Conservation (phyloP, 2,888 invertebrate species). For the Campoplex capitator region DNA sequence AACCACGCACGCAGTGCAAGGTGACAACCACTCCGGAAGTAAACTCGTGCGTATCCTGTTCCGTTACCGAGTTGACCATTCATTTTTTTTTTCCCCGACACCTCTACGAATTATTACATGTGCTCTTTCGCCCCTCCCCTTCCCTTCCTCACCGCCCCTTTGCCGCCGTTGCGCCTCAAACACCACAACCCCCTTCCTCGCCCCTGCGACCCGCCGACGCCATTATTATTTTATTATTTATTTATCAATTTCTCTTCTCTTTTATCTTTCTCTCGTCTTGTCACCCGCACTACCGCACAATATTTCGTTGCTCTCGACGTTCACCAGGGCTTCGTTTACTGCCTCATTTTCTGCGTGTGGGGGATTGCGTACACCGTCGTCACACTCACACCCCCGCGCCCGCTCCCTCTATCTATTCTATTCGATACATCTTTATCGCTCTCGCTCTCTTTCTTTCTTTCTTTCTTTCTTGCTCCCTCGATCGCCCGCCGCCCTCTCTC, state of each 20-base stretch:
- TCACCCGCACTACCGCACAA: conserved; percentile 25
- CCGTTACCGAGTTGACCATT: conserved; percentile 79
- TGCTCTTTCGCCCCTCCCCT: conserved; percentile 77
- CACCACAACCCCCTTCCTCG: conserved; percentile 18
- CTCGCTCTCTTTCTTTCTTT: conserved; percentile 23
- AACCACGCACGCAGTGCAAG: conserved; percentile 74
- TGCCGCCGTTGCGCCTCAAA: conserved; percentile 9
- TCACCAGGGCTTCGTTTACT: conserved; percentile 78
- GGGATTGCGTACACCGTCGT: conserved; percentile 63
- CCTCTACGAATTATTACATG: conserved; percentile 85
- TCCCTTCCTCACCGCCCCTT: conserved; percentile 8
- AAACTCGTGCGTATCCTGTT: conserved; percentile 77
- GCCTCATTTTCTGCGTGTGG: conserved; percentile 74
- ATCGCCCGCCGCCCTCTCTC: neutral
- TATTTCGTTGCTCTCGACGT: conserved; percentile 50
- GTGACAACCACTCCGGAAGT: conserved; percentile 79
- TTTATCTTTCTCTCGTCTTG: conserved; percentile 17
- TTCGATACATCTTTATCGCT: conserved; percentile 34
- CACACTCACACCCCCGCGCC: conserved; percentile 71
- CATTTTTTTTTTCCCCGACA: conserved; percentile 74
- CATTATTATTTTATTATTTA: conserved; percentile 12
- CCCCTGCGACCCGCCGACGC: neutral
- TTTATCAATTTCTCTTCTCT: conserved; percentile 2
- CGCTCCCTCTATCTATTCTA: conserved; percentile 70
- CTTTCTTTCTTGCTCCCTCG: conserved; percentile 24